Percentiles rank a stretch among this genome's conserved stretches.
Evolutionary conservation across 2,888 invertebrate species (phyloP).

Genomic region (Scaptomyza tumidula): DNA sequence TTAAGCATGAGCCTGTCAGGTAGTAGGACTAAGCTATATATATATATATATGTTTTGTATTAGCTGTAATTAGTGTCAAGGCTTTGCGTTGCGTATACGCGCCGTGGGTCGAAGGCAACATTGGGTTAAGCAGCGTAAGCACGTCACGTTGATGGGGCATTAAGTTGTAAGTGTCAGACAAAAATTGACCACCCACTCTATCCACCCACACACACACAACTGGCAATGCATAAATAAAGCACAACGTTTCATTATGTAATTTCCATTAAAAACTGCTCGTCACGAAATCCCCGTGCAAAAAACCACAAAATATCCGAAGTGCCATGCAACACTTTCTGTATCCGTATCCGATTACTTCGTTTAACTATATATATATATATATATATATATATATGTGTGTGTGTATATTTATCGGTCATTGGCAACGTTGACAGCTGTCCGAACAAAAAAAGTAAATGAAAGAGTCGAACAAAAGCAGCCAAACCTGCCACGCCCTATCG

Average conservation of each 20-base stretch:
- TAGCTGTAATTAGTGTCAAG: slow-evolving; percentile 76
- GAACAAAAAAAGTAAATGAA: neutral
- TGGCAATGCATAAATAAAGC: slow-evolving; percentile 74
- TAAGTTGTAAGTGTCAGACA: slow-evolving; percentile 66
- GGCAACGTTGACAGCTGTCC: slow-evolving; percentile 57
- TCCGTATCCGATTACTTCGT: slow-evolving; percentile 9
- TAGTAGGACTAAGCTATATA: slow-evolving; percentile 20
- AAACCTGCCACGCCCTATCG: slow-evolving; percentile 23
- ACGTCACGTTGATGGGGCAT: slow-evolving; percentile 69
- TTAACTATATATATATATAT: neutral
- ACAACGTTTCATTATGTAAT: slow-evolving; percentile 73
- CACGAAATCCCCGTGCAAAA: slow-evolving; percentile 9
- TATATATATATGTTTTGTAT: slow-evolving; percentile 24
- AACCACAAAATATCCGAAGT: slow-evolving; percentile 33
- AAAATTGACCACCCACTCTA: neutral
- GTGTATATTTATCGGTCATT: slow-evolving; percentile 17
- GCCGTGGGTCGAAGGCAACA: slow-evolving; percentile 29
- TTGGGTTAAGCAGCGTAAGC: slow-evolving; percentile 45
- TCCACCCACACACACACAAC: slow-evolving; percentile 8
- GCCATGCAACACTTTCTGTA: slow-evolving; percentile 19
- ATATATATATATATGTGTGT: slow-evolving; percentile 1
- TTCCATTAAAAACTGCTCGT: slow-evolving; percentile 72
- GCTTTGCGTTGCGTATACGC: slow-evolving; percentile 54
- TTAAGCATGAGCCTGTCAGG: slow-evolving; percentile 10
- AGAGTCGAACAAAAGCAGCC: neutral